These are phyloP conservation scores for Scaptomyza parva DNA, from an alignment of 2,888 invertebrate genomes.

Conservation along the genomic window DNA sequence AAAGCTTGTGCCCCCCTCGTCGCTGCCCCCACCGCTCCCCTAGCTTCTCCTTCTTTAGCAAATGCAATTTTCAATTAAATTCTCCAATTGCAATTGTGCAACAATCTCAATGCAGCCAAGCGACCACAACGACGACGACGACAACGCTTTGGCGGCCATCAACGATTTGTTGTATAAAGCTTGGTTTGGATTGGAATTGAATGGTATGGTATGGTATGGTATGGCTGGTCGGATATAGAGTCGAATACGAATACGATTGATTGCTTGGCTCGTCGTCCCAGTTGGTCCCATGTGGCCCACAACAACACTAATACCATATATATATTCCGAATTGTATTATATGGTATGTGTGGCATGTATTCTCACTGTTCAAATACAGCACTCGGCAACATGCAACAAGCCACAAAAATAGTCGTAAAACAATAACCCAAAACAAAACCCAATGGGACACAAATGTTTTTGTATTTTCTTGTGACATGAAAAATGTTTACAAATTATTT, in stretches of 20 bases:
- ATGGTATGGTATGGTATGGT: conserved; percentile 22
- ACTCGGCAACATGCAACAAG: conserved; percentile 34
- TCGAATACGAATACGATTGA: conserved; percentile 30
- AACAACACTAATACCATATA: conserved; percentile 12
- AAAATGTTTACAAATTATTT: not conserved
- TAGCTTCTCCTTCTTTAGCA: conserved; percentile 36
- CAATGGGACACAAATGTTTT: conserved; percentile 2
- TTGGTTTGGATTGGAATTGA: too few species aligned
- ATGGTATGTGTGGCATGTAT: conserved; percentile 22
- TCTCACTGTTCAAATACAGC: conserved; percentile 33
- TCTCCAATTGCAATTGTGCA: conserved; percentile 42
- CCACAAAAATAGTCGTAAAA: conserved; percentile 33
- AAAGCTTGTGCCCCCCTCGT: too few species aligned
- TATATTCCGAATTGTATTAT: conserved; percentile 7
- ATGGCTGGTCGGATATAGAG: conserved; percentile 31
- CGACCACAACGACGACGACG: not conserved
- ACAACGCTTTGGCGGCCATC: conserved; percentile 36
- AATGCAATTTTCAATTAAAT: conserved; percentile 79
- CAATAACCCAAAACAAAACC: conserved; percentile 23
- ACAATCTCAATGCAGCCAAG: conserved; percentile 37
- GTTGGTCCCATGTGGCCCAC: conserved; percentile 54
- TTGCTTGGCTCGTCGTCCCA: conserved; percentile 48
- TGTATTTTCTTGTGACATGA: not conserved
- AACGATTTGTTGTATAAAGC: conserved; percentile 28
- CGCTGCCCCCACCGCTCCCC: not conserved